A percentile compares a stretch with the other conserved stretches of the same genome.
Conservation (phyloP, 1,140 invertebrate genomes). For the Chionoecetes opilio region DNA sequence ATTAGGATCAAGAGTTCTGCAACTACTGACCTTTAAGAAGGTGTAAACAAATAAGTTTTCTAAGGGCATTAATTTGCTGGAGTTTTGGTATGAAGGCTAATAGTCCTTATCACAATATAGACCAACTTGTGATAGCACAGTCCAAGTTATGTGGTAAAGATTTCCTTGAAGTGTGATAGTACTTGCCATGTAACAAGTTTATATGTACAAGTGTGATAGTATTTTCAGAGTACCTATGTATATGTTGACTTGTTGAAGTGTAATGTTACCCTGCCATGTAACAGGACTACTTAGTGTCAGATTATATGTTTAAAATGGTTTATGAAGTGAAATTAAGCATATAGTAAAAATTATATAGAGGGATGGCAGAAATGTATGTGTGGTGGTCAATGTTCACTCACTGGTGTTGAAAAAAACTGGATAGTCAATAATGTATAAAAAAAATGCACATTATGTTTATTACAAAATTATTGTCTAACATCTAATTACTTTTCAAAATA, state of each 20-base stretch:
- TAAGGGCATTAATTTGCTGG: slow-evolving; percentile 49
- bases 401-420: background rate
- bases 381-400: background rate
- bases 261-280: slow-evolving; percentile 36
- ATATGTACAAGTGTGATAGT: slow-evolving; percentile 50
- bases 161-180: slow-evolving; percentile 58
- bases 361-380: slow-evolving; percentile 19
- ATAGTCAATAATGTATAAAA: too few species aligned
- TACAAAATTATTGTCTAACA: background rate
- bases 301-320: background rate
- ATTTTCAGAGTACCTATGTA: slow-evolving; percentile 34
- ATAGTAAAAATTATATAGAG: background rate
- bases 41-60: slow-evolving; percentile 39
- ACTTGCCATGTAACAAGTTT: slow-evolving; percentile 53
- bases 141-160: slow-evolving; percentile 44
- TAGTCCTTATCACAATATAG: slow-evolving; percentile 42
- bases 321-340: background rate
- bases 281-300: background rate
- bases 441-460: background rate
- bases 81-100: slow-evolving; percentile 37
- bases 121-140: slow-evolving; percentile 58
- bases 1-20: slow-evolving; percentile 38
- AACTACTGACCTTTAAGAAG: slow-evolving; percentile 15
- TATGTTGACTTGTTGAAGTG: slow-evolving; percentile 58
- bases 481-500: background rate